These are phyloP conservation scores for Ceratina japonica DNA, from an alignment of 1,140 invertebrate genomes.

Conservation along the genomic window DNA sequence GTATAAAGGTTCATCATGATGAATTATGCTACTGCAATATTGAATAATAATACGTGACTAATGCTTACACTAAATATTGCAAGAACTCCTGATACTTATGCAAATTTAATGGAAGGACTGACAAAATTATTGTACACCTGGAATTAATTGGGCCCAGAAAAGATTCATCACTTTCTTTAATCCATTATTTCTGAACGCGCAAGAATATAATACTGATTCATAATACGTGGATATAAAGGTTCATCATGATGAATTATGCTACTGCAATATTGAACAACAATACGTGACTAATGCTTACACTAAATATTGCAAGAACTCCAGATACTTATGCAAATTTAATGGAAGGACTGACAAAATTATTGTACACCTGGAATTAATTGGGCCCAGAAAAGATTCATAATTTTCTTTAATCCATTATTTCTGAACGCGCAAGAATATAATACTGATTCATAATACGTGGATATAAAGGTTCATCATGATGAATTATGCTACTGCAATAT, in stretches of 20 bases:
- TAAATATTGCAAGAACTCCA: not conserved
- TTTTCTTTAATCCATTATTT: not conserved
- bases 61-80: not conserved
- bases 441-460: too few relatives aligned
- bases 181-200: too few relatives aligned
- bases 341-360: too few relatives aligned
- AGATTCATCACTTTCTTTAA: not conserved
- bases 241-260: not conserved
- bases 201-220: too few relatives aligned
- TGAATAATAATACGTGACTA: constrained; percentile 6
- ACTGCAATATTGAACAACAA: not conserved
- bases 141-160: not conserved
- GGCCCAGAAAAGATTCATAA: not conserved
- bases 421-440: too few relatives aligned
- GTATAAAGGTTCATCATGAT: not conserved
- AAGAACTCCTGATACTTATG: not conserved
- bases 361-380: too few relatives aligned
- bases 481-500: too few relatives aligned
- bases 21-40: constrained; percentile 7
- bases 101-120: too few relatives aligned
- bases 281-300: constrained; percentile 1
- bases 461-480: too few relatives aligned
- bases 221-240: too few relatives aligned
- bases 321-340: too few relatives aligned
- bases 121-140: too few relatives aligned